phyloP scores from a whole-genome alignment of 1,140 invertebrate species.

The Lanistes nyassanus region DNA sequence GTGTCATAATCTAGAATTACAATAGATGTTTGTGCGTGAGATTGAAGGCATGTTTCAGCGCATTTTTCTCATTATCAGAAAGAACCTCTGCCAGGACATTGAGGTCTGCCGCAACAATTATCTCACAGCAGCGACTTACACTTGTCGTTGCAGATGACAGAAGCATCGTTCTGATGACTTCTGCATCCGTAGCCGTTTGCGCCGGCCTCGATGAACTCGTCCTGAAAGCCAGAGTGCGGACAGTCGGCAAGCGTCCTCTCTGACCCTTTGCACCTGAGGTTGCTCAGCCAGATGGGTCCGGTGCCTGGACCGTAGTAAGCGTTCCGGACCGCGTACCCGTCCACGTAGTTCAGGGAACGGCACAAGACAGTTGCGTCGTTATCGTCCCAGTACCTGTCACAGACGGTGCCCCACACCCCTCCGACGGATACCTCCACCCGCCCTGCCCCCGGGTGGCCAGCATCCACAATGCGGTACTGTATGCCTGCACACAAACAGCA shows the following conservation, averaged over 20 bases:
- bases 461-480: conserved; percentile 20
- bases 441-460: conserved; percentile 63
- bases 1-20: too few species aligned
- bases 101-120: too few species aligned
- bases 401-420: conserved; percentile 60
- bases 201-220: conserved; percentile 24
- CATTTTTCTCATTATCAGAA: too few species aligned
- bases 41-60: too few species aligned
- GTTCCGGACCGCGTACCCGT: conserved; percentile 44
- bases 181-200: conserved; percentile 30
- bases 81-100: too few species aligned
- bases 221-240: conserved; percentile 50
- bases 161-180: conserved; percentile 53
- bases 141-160: conserved; percentile 55
- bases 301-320: conserved; percentile 43
- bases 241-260: conserved; percentile 48
- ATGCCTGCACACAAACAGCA: conserved; percentile 26
- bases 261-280: conserved; percentile 53
- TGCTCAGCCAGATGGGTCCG: conserved; percentile 58
- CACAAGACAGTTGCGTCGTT: conserved; percentile 54
- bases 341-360: conserved; percentile 45
- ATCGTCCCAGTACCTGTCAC: conserved; percentile 53
- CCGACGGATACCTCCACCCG: conserved; percentile 76
- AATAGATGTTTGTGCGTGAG: too few species aligned
- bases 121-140: conserved; percentile 34